These are phyloP conservation scores for Microchirus variegatus DNA, from an alignment of 2,797 vertebrate genomes.

Conservation along the genomic window DNA sequence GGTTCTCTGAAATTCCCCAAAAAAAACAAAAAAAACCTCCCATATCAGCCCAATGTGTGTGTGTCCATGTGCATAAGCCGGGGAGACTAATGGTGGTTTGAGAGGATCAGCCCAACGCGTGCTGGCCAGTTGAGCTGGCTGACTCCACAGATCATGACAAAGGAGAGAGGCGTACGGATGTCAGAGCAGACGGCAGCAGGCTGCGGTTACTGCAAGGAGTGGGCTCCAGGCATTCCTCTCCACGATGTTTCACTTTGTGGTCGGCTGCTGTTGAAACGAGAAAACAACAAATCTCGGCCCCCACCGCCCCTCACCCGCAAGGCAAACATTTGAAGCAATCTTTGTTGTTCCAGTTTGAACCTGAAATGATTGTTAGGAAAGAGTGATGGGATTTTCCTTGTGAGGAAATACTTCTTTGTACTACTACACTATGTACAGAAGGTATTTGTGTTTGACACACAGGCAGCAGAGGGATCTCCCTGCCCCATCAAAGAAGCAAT, in stretches of 20 bases:
- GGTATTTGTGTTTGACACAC: slow-evolving; percentile 2
- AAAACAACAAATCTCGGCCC: slow-evolving; percentile 27
- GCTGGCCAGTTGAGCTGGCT: slow-evolving; percentile 62
- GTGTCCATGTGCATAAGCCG: slow-evolving; percentile 35
- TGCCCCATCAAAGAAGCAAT: too few relatives aligned
- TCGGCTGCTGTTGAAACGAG: slow-evolving; percentile 40
- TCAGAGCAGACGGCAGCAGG: slow-evolving; percentile 54
- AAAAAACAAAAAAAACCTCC: slow-evolving; percentile 57
- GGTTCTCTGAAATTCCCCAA: slow-evolving; percentile 60
- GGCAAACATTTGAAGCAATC: slow-evolving; percentile 50
- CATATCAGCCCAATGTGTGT: slow-evolving; percentile 63
- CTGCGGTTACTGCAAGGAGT: slow-evolving; percentile 58
- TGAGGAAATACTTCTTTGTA: slow-evolving; percentile 36
- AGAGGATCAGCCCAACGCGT: slow-evolving; percentile 65
- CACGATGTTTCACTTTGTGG: slow-evolving; percentile 58
- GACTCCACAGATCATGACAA: slow-evolving; percentile 60
- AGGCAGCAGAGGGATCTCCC: background rate
- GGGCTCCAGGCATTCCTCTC: slow-evolving; percentile 55
- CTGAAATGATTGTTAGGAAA: slow-evolving; percentile 32
- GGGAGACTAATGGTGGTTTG: slow-evolving; percentile 59
- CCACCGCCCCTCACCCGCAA: slow-evolving; percentile 15
- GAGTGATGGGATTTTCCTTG: slow-evolving; percentile 38
- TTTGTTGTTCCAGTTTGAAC: slow-evolving; percentile 35
- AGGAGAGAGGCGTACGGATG: slow-evolving; percentile 59
- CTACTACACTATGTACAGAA: slow-evolving; percentile 6